Conservation (phyloP, 2,113 vertebrate species). For the Mugil cephalus region DNA sequence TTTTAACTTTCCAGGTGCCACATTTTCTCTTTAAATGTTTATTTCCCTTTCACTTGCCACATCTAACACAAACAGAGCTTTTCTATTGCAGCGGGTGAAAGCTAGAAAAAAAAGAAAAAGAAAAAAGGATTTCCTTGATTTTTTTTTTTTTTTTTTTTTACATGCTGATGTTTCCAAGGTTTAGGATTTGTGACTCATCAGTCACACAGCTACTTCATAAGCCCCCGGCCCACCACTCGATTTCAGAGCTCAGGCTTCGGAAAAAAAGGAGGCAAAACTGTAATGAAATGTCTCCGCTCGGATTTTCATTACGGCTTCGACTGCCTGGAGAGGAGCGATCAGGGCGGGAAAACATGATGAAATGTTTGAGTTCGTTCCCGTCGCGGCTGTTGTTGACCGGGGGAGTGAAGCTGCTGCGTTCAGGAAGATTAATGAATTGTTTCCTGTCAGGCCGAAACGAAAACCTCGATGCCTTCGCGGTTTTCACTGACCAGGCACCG, state of each 20-base stretch:
- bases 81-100: not conserved
- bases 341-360: slow-evolving; percentile 1
- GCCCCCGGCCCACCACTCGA: not conserved
- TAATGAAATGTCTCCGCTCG: slow-evolving; percentile 1
- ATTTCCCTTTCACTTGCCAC: not conserved
- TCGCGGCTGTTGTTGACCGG: not conserved
- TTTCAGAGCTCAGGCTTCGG: not conserved
- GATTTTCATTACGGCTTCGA: slow-evolving; percentile 12
- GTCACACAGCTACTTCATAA: not conserved
- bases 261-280: not conserved
- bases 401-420: not conserved
- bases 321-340: not conserved
- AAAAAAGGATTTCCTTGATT: not conserved
- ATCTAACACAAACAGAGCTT: too few species aligned
- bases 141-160: not conserved
- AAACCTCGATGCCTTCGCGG: not conserved
- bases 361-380: slow-evolving; percentile 12
- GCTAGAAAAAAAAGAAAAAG: too few species aligned
- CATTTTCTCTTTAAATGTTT: not conserved
- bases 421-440: slow-evolving; percentile 33
- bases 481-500: not conserved
- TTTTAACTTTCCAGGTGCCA: not conserved
- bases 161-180: not conserved
- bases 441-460: not conserved
- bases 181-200: not conserved